Evolutionary conservation across 2,797 vertebrate genomes (phyloP).

Genomic region (Leptoclinus maculatus): DNA sequence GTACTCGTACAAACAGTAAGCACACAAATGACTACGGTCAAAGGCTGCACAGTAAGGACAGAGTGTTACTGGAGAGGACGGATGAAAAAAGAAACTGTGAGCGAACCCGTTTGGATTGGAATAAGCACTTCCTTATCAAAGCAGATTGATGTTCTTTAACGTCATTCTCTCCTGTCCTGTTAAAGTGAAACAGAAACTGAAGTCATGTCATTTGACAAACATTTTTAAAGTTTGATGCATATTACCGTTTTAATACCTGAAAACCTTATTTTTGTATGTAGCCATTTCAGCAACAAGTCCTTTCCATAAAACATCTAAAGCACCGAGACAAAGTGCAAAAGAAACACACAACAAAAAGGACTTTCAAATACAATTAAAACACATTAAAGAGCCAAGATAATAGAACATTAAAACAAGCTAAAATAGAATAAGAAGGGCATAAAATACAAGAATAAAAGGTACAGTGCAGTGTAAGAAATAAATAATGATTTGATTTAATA

Average conservation of each 20-base stretch:
- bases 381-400: neutral
- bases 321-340: neutral
- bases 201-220: neutral
- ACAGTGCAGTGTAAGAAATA: neutral
- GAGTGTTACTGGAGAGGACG: conserved; percentile 7
- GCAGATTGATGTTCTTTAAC: neutral
- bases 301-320: neutral
- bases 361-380: neutral
- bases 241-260: no score
- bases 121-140: neutral
- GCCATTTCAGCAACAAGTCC: neutral
- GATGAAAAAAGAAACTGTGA: conserved; percentile 30
- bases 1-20: neutral
- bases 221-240: neutral
- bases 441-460: neutral
- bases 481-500: neutral
- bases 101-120: neutral
- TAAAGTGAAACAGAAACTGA: neutral
- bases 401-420: neutral
- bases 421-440: neutral
- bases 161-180: neutral
- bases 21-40: neutral
- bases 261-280: neutral
- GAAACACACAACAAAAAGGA: neutral
- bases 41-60: conserved; percentile 9